These are phyloP conservation scores for Amblyopsis rosae DNA, from an alignment of 2,113 vertebrate genomes.

Conservation along the genomic window DNA sequence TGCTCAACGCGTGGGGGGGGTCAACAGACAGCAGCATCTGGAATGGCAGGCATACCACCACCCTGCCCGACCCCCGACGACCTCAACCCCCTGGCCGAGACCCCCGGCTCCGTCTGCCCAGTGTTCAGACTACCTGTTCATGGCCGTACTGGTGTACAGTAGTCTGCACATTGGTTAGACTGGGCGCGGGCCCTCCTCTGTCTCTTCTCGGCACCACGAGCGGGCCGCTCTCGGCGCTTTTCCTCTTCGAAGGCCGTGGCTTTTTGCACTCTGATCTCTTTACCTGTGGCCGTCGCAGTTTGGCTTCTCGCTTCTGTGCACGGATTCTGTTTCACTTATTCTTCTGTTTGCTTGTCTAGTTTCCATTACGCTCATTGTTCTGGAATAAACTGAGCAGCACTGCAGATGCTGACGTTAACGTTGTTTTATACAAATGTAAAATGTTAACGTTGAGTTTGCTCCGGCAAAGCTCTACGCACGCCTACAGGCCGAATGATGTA, in stretches of 20 bases:
- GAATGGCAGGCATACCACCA: background rate
- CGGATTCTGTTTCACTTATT: constrained; percentile 5
- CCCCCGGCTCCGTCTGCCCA: constrained; percentile 98
- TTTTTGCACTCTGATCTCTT: constrained; percentile 20
- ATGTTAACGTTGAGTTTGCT: background rate
- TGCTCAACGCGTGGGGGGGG: background rate
- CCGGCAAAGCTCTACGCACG: constrained; percentile 7
- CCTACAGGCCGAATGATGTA: background rate
- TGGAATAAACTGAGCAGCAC: constrained; percentile 62
- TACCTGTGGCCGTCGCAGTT: constrained; percentile 32
- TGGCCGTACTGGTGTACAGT: constrained; percentile 99
- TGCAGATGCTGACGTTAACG: constrained; percentile 51
- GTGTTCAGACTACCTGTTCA: constrained; percentile 99
- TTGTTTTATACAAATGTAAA: constrained; percentile 6
- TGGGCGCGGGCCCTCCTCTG: constrained; percentile 88
- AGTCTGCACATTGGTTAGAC: constrained; percentile 99
- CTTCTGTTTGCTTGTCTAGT: constrained; percentile 24
- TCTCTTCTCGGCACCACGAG: constrained; percentile 10
- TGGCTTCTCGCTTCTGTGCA: constrained; percentile 12
- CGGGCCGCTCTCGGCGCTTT: constrained; percentile 24
- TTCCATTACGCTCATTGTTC: constrained; percentile 17
- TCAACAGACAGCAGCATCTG: background rate
- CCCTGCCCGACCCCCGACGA: no score
- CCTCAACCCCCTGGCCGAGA: background rate
- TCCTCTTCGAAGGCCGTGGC: constrained; percentile 14